These are phyloP conservation scores for Biston stratarius DNA, from an alignment of 2,888 invertebrate genomes.

Conservation along the genomic window DNA sequence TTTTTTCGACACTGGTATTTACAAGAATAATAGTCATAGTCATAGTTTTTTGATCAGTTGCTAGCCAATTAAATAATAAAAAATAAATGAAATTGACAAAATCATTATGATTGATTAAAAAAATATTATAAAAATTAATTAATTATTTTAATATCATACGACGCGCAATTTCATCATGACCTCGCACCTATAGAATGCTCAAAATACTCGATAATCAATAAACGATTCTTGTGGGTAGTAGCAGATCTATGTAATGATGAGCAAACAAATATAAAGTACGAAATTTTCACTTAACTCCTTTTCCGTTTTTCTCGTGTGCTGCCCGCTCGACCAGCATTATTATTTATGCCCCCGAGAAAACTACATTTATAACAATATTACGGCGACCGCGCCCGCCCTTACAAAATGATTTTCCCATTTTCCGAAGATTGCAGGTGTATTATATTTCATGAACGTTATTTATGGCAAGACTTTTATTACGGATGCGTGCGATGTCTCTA, in stretches of 20 bases:
- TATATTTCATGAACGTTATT: constrained; percentile 87
- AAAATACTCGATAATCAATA: no score
- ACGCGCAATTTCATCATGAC: no score
- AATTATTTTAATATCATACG: no score
- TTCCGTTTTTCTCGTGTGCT: constrained; percentile 31
- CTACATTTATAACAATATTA: constrained; percentile 87
- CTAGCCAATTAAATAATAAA: no score
- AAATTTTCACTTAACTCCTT: constrained; percentile 9
- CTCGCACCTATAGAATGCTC: no score
- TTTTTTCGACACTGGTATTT: no score
- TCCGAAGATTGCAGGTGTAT: constrained; percentile 86
- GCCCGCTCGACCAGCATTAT: constrained; percentile 77
- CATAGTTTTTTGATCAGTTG: no score
- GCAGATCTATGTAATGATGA: background rate
- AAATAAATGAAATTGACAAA: no score
- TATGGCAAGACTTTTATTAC: constrained; percentile 86
- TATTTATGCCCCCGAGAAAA: constrained; percentile 83
- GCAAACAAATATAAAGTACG: background rate
- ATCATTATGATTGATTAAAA: no score
- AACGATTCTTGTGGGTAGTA: no score
- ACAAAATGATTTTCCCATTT: constrained; percentile 86
- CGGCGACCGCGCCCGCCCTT: constrained; percentile 84
- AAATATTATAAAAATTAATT: no score
- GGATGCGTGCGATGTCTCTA: constrained; percentile 86
- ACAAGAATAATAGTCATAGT: no score